phyloP scores from a whole-genome alignment of 2,113 vertebrate genomes.

The Oncorhynchus clarkii region DNA sequence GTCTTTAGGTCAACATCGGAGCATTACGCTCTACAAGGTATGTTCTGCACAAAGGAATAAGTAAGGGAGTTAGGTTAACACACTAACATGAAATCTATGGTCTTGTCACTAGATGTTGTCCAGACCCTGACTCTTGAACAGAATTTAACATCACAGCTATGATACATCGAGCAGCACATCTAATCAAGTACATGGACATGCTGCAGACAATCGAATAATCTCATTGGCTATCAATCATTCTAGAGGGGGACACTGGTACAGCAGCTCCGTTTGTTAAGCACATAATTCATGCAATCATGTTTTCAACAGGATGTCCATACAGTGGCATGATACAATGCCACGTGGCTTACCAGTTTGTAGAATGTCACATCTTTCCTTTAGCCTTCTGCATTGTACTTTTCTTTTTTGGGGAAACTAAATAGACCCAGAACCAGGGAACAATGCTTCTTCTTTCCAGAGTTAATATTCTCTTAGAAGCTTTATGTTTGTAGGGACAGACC shows the following conservation, averaged over 20 bases:
- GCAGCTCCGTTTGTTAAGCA: constrained; percentile 65
- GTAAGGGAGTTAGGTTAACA: neutral
- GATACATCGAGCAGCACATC: constrained; percentile 35
- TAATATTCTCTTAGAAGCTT: neutral
- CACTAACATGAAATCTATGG: neutral
- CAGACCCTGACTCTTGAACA: neutral
- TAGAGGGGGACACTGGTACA: constrained; percentile 44
- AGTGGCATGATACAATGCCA: constrained; percentile 61
- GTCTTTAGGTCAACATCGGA: neutral
- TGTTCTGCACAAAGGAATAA: neutral
- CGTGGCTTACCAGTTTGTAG: constrained; percentile 62
- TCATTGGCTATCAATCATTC: constrained; percentile 56
- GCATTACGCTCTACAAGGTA: neutral
- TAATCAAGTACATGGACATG: constrained; percentile 41
- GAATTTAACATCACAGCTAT: neutral
- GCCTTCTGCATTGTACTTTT: constrained; percentile 21
- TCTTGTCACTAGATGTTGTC: neutral
- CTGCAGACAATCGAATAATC: constrained; percentile 56
- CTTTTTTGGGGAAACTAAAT: neutral
- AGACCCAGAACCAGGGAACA: neutral
- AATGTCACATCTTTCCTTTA: constrained; percentile 47
- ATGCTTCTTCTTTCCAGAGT: neutral
- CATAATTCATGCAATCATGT: constrained; percentile 66
- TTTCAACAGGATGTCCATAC: constrained; percentile 59
- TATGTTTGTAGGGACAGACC: neutral